Evolutionary conservation across 2,113 vertebrate genomes (phyloP).

Genomic region (Cyprinodon tularosa): DNA sequence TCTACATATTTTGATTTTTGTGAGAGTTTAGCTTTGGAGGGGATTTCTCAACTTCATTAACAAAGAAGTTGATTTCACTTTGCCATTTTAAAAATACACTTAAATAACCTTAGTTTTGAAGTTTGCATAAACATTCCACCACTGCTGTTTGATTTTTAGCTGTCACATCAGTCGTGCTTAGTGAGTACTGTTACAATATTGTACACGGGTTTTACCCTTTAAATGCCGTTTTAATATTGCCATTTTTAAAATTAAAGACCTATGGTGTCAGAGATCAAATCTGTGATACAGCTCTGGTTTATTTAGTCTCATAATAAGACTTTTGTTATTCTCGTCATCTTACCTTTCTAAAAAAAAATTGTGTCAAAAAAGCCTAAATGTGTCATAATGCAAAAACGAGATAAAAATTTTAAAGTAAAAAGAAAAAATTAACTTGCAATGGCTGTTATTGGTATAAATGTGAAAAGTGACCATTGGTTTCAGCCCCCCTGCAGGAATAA

Average conservation of each 20-base stretch:
- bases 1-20: slow-evolving; percentile 39
- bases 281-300: slow-evolving; percentile 36
- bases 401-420: no score
- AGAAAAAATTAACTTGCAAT: no score
- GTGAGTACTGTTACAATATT: slow-evolving; percentile 33
- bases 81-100: slow-evolving; percentile 6
- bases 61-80: slow-evolving; percentile 14
- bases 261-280: slow-evolving; percentile 5
- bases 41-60: slow-evolving; percentile 1
- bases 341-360: no score
- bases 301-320: slow-evolving; percentile 18
- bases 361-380: no score
- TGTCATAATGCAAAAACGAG: no score
- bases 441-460: no score
- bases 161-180: slow-evolving; percentile 28
- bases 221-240: slow-evolving; percentile 20
- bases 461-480: no score
- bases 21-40: slow-evolving; percentile 3
- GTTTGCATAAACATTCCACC: slow-evolving; percentile 30
- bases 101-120: slow-evolving; percentile 11
- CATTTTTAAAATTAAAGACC: slow-evolving; percentile 1
- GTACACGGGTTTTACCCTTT: background rate
- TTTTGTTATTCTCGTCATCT: background rate
- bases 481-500: no score
- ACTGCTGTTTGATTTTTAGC: slow-evolving; percentile 10